Evolutionary conservation across 2,113 vertebrate species (phyloP).

Genomic region (Clarias gariepinus): DNA sequence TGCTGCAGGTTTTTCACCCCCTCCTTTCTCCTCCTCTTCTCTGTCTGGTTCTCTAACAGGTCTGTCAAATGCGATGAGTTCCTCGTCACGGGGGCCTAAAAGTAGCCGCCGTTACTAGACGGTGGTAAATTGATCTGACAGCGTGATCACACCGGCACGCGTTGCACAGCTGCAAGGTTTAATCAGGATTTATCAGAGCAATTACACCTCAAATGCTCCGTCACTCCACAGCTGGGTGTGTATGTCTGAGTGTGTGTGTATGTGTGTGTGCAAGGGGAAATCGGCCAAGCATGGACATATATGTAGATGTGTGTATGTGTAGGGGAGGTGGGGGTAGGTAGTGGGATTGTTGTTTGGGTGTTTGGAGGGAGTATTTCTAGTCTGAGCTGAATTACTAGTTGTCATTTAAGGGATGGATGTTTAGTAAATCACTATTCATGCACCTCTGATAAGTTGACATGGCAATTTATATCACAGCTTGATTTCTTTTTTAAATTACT

Average conservation of each 20-base stretch:
- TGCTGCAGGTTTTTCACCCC: not conserved
- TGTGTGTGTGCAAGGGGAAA: not conserved
- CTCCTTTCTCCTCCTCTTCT: not conserved
- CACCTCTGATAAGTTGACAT: slow-evolving; percentile 25
- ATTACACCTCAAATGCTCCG: slow-evolving; percentile 53
- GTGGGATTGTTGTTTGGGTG: not conserved
- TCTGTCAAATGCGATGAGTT: slow-evolving; percentile 17
- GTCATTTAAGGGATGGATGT: slow-evolving; percentile 31
- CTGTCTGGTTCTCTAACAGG: slow-evolving; percentile 3
- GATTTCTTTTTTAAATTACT: not conserved
- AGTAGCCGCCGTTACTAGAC: slow-evolving; percentile 20
- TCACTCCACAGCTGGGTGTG: slow-evolving; percentile 49
- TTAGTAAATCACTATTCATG: not conserved
- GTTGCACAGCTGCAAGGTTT: slow-evolving; percentile 51
- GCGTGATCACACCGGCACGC: slow-evolving; percentile 42
- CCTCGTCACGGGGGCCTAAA: not conserved
- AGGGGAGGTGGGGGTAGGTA: not conserved
- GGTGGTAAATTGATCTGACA: slow-evolving; percentile 55
- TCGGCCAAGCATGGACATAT: slow-evolving; percentile 24
- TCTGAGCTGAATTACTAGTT: slow-evolving; percentile 35
- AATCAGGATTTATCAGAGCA: slow-evolving; percentile 60
- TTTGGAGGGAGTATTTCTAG: not conserved
- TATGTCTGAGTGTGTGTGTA: slow-evolving; percentile 27
- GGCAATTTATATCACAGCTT: slow-evolving; percentile 3
- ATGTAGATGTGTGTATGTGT: not conserved